Evolutionary conservation across 2,888 invertebrate species (phyloP).

Genomic region (Hydropsyche betteni): DNA sequence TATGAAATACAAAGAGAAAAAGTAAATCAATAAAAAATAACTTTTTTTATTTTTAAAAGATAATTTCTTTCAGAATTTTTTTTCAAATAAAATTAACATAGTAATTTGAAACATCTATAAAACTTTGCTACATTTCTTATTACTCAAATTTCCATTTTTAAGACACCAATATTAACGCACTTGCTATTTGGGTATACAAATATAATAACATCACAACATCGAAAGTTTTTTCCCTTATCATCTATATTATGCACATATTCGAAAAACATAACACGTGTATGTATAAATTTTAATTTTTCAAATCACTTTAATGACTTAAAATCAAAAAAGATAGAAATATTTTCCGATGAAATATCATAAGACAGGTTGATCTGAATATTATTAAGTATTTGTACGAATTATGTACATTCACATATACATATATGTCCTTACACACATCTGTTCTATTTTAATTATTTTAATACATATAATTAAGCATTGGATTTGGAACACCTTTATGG

Average conservation of each 20-base stretch:
- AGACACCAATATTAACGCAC: slow-evolving; percentile 36
- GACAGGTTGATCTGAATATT: slow-evolving; percentile 35
- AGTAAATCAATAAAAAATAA: too few relatives aligned
- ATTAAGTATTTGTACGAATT: slow-evolving; percentile 24
- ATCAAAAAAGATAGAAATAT: slow-evolving; percentile 3
- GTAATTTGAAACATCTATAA: too few relatives aligned
- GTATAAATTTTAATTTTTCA: not conserved
- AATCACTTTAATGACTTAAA: slow-evolving; percentile 14
- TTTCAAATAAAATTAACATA: too few relatives aligned
- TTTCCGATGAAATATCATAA: slow-evolving; percentile 35
- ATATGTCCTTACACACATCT: not conserved
- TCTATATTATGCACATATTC: slow-evolving; percentile 25
- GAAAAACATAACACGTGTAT: not conserved
- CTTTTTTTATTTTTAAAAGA: too few relatives aligned
- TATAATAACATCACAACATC: slow-evolving; percentile 46
- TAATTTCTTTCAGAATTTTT: too few relatives aligned
- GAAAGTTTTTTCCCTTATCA: slow-evolving; percentile 34
- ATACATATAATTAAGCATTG: slow-evolving; percentile 37
- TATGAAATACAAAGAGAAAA: not conserved
- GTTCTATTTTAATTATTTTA: not conserved
- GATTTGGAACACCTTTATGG: slow-evolving; percentile 40
- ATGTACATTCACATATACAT: slow-evolving; percentile 18
- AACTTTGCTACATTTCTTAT: slow-evolving; percentile 17
- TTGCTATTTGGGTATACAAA: slow-evolving; percentile 42
- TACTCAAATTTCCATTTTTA: slow-evolving; percentile 13